A percentile compares a stretch with the other conserved stretches of the same genome.
These are phyloP conservation scores for Cryptotermes secundus DNA, from an alignment of 1,140 invertebrate species.

Conservation along the genomic window DNA sequence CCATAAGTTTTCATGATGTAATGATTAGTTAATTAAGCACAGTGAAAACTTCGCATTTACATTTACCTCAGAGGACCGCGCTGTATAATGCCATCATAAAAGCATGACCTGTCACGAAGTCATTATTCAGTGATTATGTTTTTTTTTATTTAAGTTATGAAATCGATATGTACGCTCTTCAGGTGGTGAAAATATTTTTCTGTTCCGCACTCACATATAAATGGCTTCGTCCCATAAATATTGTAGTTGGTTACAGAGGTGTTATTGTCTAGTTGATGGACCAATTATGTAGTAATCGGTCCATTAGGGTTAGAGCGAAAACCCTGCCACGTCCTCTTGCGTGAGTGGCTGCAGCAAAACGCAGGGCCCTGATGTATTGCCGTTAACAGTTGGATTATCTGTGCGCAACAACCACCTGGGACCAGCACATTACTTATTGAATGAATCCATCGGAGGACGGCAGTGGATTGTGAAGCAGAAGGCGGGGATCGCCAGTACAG, in stretches of 20 bases:
- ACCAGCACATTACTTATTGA: not conserved
- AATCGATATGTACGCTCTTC: not conserved
- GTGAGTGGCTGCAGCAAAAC: not conserved
- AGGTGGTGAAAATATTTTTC: not conserved
- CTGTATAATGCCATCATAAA: not conserved
- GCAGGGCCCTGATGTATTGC: not conserved
- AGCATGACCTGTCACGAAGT: not conserved
- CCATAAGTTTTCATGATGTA: too few relatives aligned
- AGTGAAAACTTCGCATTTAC: too few relatives aligned
- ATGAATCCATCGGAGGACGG: not conserved
- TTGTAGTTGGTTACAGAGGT: not conserved
- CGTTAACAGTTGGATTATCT: not conserved
- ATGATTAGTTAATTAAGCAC: too few relatives aligned
- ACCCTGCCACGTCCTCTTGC: not conserved
- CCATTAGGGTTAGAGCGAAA: not conserved
- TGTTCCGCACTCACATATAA: not conserved
- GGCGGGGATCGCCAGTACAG: not conserved
- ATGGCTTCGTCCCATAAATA: not conserved
- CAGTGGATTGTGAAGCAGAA: not conserved
- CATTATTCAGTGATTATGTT: not conserved
- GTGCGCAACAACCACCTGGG: not conserved
- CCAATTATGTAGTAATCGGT: constrained; percentile 12
- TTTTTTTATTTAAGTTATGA: not conserved
- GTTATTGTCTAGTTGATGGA: constrained; percentile 4
- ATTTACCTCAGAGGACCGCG: too few relatives aligned